Percentiles rank a stretch among this genome's conserved stretches.
Conservation (phyloP, 2,113 vertebrate genomes). For the Marmota monax region DNA sequence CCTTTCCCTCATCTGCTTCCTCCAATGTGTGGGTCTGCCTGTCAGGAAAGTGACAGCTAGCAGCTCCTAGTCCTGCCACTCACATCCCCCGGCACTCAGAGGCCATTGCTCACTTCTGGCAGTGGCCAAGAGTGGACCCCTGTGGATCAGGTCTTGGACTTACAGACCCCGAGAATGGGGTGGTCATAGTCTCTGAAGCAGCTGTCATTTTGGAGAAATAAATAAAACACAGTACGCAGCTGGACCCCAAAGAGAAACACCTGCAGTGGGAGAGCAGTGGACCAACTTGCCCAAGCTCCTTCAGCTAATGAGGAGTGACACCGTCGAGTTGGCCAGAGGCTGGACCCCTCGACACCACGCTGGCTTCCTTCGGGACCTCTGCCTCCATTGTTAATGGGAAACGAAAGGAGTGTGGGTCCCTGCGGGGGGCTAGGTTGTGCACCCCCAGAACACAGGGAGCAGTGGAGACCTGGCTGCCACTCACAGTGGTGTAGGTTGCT, state of each 20-base stretch:
- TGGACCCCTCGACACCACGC: background rate
- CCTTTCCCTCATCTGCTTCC: background rate
- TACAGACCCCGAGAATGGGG: background rate
- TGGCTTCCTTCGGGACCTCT: background rate
- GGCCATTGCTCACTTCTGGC: background rate
- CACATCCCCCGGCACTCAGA: background rate
- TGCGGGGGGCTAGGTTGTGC: background rate
- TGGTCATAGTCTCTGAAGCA: background rate
- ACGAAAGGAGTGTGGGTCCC: background rate
- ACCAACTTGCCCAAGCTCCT: background rate
- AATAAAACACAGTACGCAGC: background rate
- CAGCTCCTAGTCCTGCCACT: rapidly evolving
- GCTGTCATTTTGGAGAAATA: background rate
- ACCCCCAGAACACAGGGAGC: background rate
- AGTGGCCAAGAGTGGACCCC: rapidly evolving
- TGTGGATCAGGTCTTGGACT: background rate
- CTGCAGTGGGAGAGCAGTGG: background rate
- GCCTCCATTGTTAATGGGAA: rapidly evolving
- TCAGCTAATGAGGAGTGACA: background rate
- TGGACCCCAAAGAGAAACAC: background rate
- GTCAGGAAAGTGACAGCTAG: background rate
- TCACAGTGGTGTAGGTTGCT: rapidly evolving
- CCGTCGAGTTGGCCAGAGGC: background rate
- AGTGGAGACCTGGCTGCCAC: too few relatives aligned
- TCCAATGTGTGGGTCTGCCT: background rate